A percentile compares a stretch with the other conserved stretches of the same genome.
These are phyloP conservation scores for Temnothorax longispinosus DNA, from an alignment of 1,140 invertebrate genomes.

Conservation along the genomic window DNA sequence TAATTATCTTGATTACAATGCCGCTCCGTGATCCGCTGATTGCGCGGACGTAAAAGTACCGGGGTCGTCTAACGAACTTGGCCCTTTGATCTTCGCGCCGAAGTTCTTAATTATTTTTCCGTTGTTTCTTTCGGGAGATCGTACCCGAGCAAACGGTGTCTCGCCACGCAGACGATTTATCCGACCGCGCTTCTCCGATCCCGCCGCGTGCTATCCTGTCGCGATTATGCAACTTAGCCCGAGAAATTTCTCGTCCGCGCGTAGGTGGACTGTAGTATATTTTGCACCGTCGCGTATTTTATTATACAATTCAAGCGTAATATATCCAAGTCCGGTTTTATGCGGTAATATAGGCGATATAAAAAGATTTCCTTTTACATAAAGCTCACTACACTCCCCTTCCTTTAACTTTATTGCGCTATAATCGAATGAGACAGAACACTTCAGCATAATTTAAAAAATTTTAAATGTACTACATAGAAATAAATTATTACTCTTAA, in stretches of 20 bases:
- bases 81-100: slow-evolving; percentile 46
- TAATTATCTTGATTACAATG: slow-evolving; percentile 65
- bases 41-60: slow-evolving; percentile 50
- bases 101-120: slow-evolving; percentile 55
- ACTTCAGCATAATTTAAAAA: background rate
- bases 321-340: slow-evolving; percentile 12
- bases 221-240: slow-evolving; percentile 5
- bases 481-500: too few species aligned
- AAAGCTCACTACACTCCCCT: too few species aligned
- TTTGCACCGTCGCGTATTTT: background rate
- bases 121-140: background rate
- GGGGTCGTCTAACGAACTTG: slow-evolving; percentile 33
- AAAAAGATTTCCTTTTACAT: background rate
- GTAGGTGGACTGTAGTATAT: slow-evolving; percentile 27
- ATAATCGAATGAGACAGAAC: background rate
- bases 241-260: slow-evolving; percentile 1
- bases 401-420: background rate
- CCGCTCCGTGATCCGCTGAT: slow-evolving; percentile 34
- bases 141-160: slow-evolving; percentile 9
- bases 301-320: background rate
- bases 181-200: background rate
- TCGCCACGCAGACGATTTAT: slow-evolving; percentile 25
- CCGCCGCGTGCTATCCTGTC: background rate
- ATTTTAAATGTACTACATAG: background rate
- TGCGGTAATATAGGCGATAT: background rate